Percentiles rank a stretch among this genome's conserved stretches.
Evolutionary conservation across 2,888 invertebrate species (phyloP).

Genomic region (Actias luna): DNA sequence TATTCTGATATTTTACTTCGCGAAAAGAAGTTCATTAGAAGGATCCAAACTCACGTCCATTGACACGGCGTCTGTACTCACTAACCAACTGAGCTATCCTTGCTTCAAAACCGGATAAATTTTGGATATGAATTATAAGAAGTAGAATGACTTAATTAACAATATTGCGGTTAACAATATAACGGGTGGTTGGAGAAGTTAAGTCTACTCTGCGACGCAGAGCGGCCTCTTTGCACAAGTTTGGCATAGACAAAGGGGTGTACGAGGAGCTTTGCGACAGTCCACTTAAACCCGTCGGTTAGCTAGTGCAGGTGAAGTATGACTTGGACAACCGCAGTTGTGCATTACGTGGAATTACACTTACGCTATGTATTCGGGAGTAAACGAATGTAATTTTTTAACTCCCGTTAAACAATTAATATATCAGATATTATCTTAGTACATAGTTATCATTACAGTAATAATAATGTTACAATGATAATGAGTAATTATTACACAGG

Average conservation of each 20-base stretch:
- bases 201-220: constrained; percentile 32
- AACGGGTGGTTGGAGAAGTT: constrained; percentile 38
- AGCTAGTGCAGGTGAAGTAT: constrained; percentile 26
- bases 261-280: constrained; percentile 22
- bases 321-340: constrained; percentile 18
- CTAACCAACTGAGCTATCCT: too few species aligned
- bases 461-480: too few species aligned
- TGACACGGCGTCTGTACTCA: too few species aligned
- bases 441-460: too few species aligned
- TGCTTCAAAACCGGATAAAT: too few species aligned
- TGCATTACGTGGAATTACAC: neutral
- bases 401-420: neutral
- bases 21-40: too few species aligned
- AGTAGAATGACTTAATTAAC: neutral
- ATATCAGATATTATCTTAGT: too few species aligned
- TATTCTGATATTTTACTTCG: too few species aligned
- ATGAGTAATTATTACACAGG: too few species aligned
- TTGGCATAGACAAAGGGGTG: constrained; percentile 22
- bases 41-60: too few species aligned
- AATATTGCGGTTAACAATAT: constrained; percentile 42
- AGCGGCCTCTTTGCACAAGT: constrained; percentile 24
- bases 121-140: neutral
- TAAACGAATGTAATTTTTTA: constrained; percentile 1
- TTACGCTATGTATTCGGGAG: neutral
- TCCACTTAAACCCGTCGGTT: constrained; percentile 21